Evolutionary conservation across 2,113 vertebrate species (phyloP), one percentile per base, ranked within the genome.

Genomic region (Albula glossodonta): DNA sequence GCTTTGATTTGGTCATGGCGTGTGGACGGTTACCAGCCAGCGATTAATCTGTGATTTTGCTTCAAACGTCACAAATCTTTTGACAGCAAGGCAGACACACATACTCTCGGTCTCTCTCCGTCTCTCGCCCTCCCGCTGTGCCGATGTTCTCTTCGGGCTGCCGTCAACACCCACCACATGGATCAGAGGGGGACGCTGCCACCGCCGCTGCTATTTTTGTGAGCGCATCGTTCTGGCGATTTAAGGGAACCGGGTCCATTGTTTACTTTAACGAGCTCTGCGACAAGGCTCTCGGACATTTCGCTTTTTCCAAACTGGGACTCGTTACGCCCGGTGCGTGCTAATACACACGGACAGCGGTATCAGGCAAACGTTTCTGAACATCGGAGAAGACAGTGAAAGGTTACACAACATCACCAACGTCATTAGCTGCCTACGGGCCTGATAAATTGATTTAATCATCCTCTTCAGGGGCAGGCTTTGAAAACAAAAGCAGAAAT

Each of bases 201-300:
- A 15, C 11, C 9, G 56, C 6, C 56, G 6, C 56, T 74, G 83
- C 63, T 84, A 84, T 74, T 84, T 84, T 51, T 74, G 63, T n/a
- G 63, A 51, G 25, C 7, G 83, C 19, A 49, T 51, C 41, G 60
- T 63, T 74, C 63, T 51, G 48, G 60, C 63, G 48, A 84, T 84
- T 49, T 74, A 51, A 84, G 48, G 83, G 25, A 11, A 78, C 31
- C 50, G 48, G 66, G 50, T 31, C 9, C 57, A 74, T 48, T 74
- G 25, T 74, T 84, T 83, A 48, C n/a, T n/a, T 84, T 84, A 50
- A 51, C 49, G 25, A 13, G 41, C 78, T 48, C 78, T 17, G 48
- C 12, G 78, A 41, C 31, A 2, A 4, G 70, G 70, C n/a, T 25
- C 9, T 3, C 10, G 70, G 70, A 74, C n/a, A 7, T 31, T 31